Evolutionary conservation across 2,888 invertebrate genomes (phyloP).

Genomic region (Stratiomys singularior): DNA sequence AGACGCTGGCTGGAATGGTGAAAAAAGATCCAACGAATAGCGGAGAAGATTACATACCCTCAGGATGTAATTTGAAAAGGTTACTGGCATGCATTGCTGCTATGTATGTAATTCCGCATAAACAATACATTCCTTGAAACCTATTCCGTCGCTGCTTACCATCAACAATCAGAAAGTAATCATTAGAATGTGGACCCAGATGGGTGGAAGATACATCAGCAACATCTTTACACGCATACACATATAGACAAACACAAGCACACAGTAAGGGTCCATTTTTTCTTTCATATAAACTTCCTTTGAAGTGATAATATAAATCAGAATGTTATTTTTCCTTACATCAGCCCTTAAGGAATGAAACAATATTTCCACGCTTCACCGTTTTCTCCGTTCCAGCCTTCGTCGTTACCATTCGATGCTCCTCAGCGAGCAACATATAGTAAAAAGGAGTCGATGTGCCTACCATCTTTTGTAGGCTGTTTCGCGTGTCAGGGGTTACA

Average conservation of each 20-base stretch:
- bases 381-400: background rate
- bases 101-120: conserved; percentile 2
- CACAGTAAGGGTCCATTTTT: background rate
- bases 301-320: conserved; percentile 40
- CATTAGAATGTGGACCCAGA: background rate
- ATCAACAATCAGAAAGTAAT: background rate
- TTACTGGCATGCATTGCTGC: background rate
- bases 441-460: too few relatives aligned
- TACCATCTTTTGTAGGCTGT: background rate
- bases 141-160: background rate
- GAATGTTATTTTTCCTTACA: conserved; percentile 26
- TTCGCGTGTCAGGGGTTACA: background rate
- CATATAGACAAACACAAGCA: background rate
- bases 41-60: conserved; percentile 8
- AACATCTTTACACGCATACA: background rate
- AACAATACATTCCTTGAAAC: background rate
- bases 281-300: conserved; percentile 8
- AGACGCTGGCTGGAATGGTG: too few relatives aligned
- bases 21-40: background rate
- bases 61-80: conserved; percentile 17
- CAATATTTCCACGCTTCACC: background rate
- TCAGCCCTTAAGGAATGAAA: conserved; percentile 24
- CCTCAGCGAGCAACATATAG: too few relatives aligned
- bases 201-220: too few relatives aligned
- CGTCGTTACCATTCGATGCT: background rate